A percentile compares a stretch with the other conserved stretches of the same genome.
Conservation (phyloP, 2,113 vertebrate species). For the Marmota monax region DNA sequence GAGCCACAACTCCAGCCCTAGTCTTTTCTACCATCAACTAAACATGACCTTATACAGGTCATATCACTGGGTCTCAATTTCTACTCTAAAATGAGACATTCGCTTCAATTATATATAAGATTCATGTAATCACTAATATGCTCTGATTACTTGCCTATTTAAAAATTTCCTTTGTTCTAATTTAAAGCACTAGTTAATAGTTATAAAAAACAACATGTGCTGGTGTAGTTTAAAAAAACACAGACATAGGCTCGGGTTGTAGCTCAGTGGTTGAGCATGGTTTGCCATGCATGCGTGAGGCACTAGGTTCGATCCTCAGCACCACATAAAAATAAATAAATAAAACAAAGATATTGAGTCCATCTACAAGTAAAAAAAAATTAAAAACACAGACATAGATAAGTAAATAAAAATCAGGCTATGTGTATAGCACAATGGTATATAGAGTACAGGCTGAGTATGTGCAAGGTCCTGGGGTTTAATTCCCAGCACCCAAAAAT, state of each 20-base stretch:
- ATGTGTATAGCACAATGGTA: too few species aligned
- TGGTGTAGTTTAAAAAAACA: background rate
- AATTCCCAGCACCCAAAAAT: background rate
- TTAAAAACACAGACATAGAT: background rate
- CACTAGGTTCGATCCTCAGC: too few species aligned
- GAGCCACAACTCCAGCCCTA: background rate
- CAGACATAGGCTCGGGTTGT: background rate
- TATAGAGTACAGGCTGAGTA: too few species aligned
- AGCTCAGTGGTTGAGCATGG: background rate
- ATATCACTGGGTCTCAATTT: slow-evolving; percentile 2
- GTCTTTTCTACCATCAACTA: background rate
- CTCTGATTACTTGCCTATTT: background rate
- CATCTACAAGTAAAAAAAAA: too few species aligned
- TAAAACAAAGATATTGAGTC: too few species aligned
- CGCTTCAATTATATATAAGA: background rate
- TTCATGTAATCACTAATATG: slow-evolving; percentile 21
- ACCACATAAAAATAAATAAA: too few species aligned
- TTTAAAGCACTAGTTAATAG: background rate
- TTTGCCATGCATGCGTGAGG: too few species aligned
- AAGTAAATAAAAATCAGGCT: slow-evolving; percentile 2
- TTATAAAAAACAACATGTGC: slow-evolving; percentile 29
- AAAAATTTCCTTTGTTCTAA: background rate
- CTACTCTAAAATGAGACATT: background rate
- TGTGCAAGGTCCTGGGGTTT: too few species aligned
- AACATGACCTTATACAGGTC: background rate